phyloP scores from a whole-genome alignment of 2,797 vertebrate genomes.

The Meda fulgida region DNA sequence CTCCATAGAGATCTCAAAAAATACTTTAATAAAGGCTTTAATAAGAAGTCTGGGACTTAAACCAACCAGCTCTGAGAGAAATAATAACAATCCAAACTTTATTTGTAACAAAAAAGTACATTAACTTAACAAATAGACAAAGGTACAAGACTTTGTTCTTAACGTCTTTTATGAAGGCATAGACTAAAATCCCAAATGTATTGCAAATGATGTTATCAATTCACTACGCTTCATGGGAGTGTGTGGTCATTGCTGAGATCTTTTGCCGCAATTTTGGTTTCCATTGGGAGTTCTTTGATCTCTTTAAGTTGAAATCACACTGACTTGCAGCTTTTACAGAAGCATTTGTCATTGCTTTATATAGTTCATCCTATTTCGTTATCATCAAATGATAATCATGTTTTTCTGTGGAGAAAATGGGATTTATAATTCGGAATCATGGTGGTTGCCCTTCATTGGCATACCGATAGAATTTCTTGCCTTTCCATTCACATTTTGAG shows the following conservation, averaged over 20 bases:
- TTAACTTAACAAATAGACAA: not conserved
- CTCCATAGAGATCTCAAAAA: not conserved
- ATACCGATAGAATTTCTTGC: not conserved
- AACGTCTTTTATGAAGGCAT: not conserved
- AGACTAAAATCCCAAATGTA: not conserved
- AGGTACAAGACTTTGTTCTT: not conserved
- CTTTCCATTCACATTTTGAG: constrained; percentile 3
- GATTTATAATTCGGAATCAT: not conserved
- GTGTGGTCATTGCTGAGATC: not conserved
- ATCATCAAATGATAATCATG: not conserved
- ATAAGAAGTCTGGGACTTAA: constrained; percentile 8
- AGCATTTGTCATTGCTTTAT: not conserved
- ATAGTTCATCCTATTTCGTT: not conserved
- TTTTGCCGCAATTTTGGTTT: not conserved
- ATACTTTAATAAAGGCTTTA: constrained; percentile 10
- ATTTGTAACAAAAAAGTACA: constrained; percentile 1
- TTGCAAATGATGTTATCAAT: not conserved
- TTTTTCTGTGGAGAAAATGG: not conserved
- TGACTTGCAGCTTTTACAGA: not conserved
- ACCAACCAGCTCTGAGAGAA: not conserved
- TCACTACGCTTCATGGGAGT: not conserved
- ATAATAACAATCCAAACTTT: constrained; percentile 21
- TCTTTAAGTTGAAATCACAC: not conserved
- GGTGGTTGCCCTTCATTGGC: not conserved
- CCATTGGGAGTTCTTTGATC: not conserved